Conservation (phyloP, 2,797 vertebrate genomes). For the Potorous gilbertii region DNA sequence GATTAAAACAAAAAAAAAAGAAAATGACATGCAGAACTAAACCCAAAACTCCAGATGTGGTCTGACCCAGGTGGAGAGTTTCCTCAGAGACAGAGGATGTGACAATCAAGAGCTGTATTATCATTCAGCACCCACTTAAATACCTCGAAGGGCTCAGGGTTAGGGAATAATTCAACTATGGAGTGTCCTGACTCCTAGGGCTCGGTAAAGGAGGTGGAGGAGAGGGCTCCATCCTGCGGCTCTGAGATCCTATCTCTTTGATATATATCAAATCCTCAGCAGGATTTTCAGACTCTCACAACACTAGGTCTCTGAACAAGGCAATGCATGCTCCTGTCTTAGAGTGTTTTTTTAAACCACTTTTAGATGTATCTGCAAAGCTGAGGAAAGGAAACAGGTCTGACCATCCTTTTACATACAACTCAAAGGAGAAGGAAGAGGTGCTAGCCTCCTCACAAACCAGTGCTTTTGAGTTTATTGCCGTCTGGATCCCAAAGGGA, state of each 20-base stretch:
- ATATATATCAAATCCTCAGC: background rate
- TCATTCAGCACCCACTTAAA: constrained; percentile 6
- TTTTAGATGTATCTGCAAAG: background rate
- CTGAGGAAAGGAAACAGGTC: background rate
- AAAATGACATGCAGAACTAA: background rate
- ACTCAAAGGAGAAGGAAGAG: background rate
- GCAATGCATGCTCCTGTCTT: background rate
- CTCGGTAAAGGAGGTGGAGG: background rate
- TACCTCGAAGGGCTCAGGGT: background rate
- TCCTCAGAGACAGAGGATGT: background rate
- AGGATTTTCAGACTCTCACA: background rate
- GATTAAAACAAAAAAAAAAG: too few relatives aligned
- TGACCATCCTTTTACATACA: background rate
- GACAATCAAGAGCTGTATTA: background rate
- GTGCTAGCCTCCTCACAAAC: background rate
- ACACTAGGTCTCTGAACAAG: background rate
- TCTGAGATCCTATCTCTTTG: background rate
- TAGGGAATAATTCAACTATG: background rate
- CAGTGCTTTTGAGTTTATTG: background rate
- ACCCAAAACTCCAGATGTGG: background rate
- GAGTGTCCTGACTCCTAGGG: background rate
- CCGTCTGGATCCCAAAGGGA: background rate
- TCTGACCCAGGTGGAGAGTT: background rate
- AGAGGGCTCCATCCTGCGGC: background rate
- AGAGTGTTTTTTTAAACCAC: background rate